Evolutionary conservation across 2,113 vertebrate genomes (phyloP), one percentile per base, ranked within the genome.

Genomic region (Malurus cyaneus): DNA sequence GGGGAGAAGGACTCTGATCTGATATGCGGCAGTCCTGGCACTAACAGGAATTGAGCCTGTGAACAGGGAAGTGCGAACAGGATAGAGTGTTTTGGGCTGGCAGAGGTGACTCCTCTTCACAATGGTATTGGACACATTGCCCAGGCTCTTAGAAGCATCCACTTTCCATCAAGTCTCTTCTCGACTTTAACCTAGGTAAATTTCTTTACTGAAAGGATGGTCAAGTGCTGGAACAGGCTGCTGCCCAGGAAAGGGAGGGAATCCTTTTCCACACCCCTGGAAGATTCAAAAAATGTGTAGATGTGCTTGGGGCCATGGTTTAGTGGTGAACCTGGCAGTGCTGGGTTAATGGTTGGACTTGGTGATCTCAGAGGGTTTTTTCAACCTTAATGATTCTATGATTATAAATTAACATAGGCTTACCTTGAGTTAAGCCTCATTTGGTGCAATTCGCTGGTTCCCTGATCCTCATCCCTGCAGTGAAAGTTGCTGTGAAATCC

Each of bases 71-170:
- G 44, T 5, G 1, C 17, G 4, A 5, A 20, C 4, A 26, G 34
- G 29, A 7, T 24, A 59, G 1, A 11, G 29, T 6, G 29, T 15
- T 36, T 31, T 14, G 20, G 41, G 23, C 29, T 5, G 59, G 77
- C 28, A 46, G 46, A 53, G n/a, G 19, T 12, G 53, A 18, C 29
- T 60, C 16, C 46, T 39, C 13, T 74, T 46, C 29, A 29, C 4
- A 4, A 13, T 26, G 32, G 19, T 3, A 1, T 17, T 28, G 47
- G 21, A 23, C 2, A 10, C 12, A 0, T 26, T 5, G 6, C 39
- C 53, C 36, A 2, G 26, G 60, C 50, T 56, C n/a, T 36, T 36
- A 12, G 54, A 66, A 53, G 18, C 25, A 44, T 11, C 6, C 9
- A 9, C 34, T 49, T 60, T 61, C 15, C 61, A 34, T 42, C 26